Evolutionary conservation across 2,888 invertebrate species (phyloP).

Genomic region (Plusia festucae): DNA sequence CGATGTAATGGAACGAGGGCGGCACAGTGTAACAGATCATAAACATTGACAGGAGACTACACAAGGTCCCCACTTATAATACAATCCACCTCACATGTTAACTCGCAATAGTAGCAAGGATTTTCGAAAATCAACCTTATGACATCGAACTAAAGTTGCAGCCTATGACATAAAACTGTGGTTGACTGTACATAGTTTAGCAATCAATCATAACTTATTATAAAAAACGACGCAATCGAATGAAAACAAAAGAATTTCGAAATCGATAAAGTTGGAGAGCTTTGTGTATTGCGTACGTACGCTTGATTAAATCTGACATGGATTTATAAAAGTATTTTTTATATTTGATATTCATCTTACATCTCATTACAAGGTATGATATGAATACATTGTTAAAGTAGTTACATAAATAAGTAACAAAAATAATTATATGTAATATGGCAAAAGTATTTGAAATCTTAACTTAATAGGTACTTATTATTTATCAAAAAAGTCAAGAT

Average conservation of each 20-base stretch:
- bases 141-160: neutral
- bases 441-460: no score
- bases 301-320: slow-evolving; percentile 44
- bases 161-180: neutral
- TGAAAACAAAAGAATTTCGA: slow-evolving; percentile 51
- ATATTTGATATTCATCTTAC: slow-evolving; percentile 29
- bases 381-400: neutral
- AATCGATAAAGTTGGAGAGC: slow-evolving; percentile 42
- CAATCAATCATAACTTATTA: slow-evolving; percentile 55
- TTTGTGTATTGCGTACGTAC: slow-evolving; percentile 26
- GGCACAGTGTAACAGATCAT: slow-evolving; percentile 59
- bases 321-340: slow-evolving; percentile 35
- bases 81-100: neutral
- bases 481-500: no score
- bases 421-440: no score
- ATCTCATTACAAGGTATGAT: neutral
- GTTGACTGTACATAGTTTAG: slow-evolving; percentile 12
- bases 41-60: slow-evolving; percentile 66
- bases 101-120: neutral
- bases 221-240: slow-evolving; percentile 23
- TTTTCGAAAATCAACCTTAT: neutral
- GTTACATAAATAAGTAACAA: neutral
- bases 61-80: slow-evolving; percentile 50
- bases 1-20: slow-evolving; percentile 69
- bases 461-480: no score